These are phyloP conservation scores for Listronotus bonariensis DNA, from an alignment of 1,140 invertebrate species.

Conservation along the genomic window DNA sequence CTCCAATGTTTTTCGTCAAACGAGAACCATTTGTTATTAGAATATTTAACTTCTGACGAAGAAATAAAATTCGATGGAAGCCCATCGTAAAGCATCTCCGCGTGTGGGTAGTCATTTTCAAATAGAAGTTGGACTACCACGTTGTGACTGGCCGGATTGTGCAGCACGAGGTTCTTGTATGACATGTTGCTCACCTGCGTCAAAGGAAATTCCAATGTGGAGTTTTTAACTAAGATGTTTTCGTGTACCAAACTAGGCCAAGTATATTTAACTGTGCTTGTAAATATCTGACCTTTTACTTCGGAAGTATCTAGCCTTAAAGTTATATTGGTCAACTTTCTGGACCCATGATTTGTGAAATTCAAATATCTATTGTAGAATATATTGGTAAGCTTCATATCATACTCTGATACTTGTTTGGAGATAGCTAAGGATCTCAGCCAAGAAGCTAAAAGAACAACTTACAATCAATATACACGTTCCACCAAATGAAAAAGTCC, in stretches of 20 bases:
- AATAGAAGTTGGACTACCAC: slow-evolving; percentile 67
- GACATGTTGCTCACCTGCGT: slow-evolving; percentile 82
- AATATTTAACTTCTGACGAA: slow-evolving; percentile 17
- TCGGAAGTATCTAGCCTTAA: slow-evolving; percentile 78
- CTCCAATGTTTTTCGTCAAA: slow-evolving; percentile 37
- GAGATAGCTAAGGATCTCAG: slow-evolving; percentile 70
- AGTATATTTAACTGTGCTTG: slow-evolving; percentile 69
- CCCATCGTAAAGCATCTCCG: slow-evolving; percentile 58
- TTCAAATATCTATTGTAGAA: slow-evolving; percentile 64
- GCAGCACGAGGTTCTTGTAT: slow-evolving; percentile 64
- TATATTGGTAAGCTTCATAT: slow-evolving; percentile 64
- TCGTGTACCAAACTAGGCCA: slow-evolving; percentile 69
- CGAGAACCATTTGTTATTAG: slow-evolving; percentile 45
- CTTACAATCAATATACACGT: slow-evolving; percentile 81
- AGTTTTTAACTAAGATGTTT: slow-evolving; percentile 56
- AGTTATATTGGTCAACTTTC: slow-evolving; percentile 69
- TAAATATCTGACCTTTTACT: slow-evolving; percentile 73
- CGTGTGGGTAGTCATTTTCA: slow-evolving; percentile 63
- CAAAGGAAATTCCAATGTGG: slow-evolving; percentile 72
- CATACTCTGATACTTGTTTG: slow-evolving; percentile 64
- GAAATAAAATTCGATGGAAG: slow-evolving; percentile 54
- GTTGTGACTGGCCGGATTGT: slow-evolving; percentile 66
- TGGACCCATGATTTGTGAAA: slow-evolving; percentile 56
- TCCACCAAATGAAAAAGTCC: too few relatives aligned
- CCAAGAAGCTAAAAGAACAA: slow-evolving; percentile 68